These are phyloP conservation scores for Drosophila borborema DNA, from an alignment of 2,888 invertebrate genomes.

Conservation along the genomic window DNA sequence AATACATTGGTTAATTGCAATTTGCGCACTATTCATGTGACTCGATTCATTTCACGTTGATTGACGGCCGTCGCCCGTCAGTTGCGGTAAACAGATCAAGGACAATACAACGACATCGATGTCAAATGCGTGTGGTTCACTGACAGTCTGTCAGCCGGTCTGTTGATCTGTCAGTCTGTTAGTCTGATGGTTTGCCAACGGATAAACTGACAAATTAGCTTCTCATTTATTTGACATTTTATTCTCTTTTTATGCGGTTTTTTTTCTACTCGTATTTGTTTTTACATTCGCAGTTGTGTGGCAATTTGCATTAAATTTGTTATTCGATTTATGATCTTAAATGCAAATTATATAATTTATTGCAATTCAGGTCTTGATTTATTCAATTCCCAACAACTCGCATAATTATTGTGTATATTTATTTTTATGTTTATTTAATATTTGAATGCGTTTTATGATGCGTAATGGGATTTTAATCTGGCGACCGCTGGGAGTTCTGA, in stretches of 20 bases:
- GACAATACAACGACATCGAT: constrained; percentile 1
- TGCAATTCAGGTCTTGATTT: constrained; percentile 59
- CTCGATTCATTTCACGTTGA: constrained; percentile 62
- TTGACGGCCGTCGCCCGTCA: constrained; percentile 43
- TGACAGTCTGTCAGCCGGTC: constrained; percentile 10
- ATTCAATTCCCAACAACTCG: constrained; percentile 36
- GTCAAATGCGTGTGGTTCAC: neutral
- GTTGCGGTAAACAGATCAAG: constrained; percentile 37
- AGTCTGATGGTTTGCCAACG: constrained; percentile 27
- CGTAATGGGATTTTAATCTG: constrained; percentile 49
- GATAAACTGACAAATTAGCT: constrained; percentile 73
- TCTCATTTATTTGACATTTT: constrained; percentile 62
- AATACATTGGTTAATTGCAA: constrained; percentile 60
- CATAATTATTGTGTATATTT: constrained; percentile 40
- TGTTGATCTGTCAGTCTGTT: constrained; percentile 11
- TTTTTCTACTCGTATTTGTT: constrained; percentile 9
- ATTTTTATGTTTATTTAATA: constrained; percentile 24
- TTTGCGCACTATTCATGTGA: constrained; percentile 39
- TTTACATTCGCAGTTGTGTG: constrained; percentile 26
- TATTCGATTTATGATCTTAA: constrained; percentile 59
- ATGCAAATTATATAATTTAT: constrained; percentile 71
- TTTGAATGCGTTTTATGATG: constrained; percentile 59
- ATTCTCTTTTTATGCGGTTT: constrained; percentile 21
- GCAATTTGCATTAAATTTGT: constrained; percentile 31
- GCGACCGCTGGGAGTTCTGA: constrained; percentile 33